phyloP scores from a whole-genome alignment of 64 coral and sea anemone species.

The Pachyseris speciosa region DNA sequence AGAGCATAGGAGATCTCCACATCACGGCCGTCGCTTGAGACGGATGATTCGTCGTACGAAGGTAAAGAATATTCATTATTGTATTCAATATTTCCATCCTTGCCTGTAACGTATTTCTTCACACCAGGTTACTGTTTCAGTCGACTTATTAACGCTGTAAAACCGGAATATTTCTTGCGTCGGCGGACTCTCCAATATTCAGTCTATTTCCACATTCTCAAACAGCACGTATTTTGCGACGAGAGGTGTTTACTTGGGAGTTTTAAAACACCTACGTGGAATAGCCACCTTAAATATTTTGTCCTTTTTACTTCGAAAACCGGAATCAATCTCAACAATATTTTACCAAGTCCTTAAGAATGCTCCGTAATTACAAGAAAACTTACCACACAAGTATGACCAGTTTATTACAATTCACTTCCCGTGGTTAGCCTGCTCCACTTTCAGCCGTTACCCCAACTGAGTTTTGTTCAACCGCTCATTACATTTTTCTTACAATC shows the following conservation, averaged over 20 bases:
- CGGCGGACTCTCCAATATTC: neutral
- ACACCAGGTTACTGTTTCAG: neutral
- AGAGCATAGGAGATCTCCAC: constrained; percentile 21
- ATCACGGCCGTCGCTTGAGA: neutral
- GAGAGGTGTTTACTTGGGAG: neutral
- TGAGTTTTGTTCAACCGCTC: neutral
- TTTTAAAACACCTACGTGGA: neutral
- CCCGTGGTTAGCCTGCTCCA: neutral
- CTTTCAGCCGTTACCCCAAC: neutral
- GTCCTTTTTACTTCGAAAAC: neutral
- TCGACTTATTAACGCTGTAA: neutral
- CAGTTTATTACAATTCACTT: neutral
- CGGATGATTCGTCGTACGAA: constrained; percentile 27
- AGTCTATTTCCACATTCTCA: neutral
- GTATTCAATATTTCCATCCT: neutral
- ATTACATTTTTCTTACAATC: neutral
- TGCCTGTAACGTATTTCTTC: neutral
- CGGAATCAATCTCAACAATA: neutral
- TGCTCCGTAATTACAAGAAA: neutral
- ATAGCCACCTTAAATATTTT: neutral
- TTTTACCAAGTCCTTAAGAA: neutral
- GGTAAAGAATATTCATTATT: neutral
- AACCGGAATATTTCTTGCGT: neutral
- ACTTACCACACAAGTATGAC: neutral
- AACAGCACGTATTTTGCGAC: neutral